A percentile compares a stretch with the other conserved stretches of the same genome.
phyloP scores from a whole-genome alignment of 53 echinoderm and acorn worm species.

The Paracentrotus lividus region DNA sequence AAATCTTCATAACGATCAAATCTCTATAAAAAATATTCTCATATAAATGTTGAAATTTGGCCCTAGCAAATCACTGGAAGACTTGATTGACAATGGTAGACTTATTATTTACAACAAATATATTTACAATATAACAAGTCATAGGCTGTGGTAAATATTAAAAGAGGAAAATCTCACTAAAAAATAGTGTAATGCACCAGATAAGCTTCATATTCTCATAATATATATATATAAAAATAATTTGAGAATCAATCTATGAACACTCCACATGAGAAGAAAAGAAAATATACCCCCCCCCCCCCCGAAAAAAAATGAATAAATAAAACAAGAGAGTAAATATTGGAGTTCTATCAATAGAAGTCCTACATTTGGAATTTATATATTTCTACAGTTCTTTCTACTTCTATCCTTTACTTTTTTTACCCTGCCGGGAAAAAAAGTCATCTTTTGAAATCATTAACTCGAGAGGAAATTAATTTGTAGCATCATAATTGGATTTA shows the following conservation, averaged over 20 bases:
- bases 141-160: neutral
- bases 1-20: neutral
- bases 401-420: neutral
- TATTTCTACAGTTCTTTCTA: too few relatives aligned
- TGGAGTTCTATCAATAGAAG: neutral
- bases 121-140: conserved; percentile 44
- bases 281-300: too few relatives aligned
- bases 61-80: conserved; percentile 50
- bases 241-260: neutral
- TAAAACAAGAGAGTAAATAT: neutral
- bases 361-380: neutral
- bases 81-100: conserved; percentile 28
- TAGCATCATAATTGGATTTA: neutral
- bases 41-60: conserved; percentile 44
- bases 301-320: neutral
- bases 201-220: neutral
- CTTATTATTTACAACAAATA: conserved; percentile 23
- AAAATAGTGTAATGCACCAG: conserved; percentile 38
- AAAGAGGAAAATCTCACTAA: neutral
- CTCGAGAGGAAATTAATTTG: neutral
- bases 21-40: conserved; percentile 62
- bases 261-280: neutral
- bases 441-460: neutral
- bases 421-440: neutral
- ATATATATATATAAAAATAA: neutral